A percentile compares a stretch with the other conserved stretches of the same genome.
Conservation (phyloP, 1,140 invertebrate genomes). For the Periplaneta americana region DNA sequence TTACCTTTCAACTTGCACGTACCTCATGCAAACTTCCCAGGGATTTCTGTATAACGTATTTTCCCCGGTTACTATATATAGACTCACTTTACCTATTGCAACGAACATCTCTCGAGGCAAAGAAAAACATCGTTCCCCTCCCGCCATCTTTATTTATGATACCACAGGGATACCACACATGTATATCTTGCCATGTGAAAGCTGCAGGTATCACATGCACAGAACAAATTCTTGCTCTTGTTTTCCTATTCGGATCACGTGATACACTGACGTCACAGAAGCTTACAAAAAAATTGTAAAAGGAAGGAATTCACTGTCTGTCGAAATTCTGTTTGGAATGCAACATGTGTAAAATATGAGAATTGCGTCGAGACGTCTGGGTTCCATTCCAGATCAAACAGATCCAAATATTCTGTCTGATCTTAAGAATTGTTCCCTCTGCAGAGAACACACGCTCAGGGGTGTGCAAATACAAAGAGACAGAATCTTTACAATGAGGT, state of each 20-base stretch:
- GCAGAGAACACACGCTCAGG: neutral
- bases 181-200: neutral
- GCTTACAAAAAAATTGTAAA: no score
- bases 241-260: neutral
- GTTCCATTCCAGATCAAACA: neutral
- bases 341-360: neutral
- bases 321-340: neutral
- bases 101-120: neutral
- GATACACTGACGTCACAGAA: neutral
- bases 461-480: neutral
- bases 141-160: neutral
- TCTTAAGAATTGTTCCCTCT: neutral
- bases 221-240: neutral
- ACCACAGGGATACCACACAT: neutral
- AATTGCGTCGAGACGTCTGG: neutral
- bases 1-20: neutral
- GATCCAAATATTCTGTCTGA: neutral
- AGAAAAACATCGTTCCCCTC: neutral
- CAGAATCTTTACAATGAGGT: no score
- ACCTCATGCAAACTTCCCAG: neutral
- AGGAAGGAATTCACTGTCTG: neutral
- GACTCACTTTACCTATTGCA: neutral
- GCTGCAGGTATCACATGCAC: neutral
- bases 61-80: neutral
- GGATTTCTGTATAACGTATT: neutral